Evolutionary conservation across 2,113 vertebrate genomes (phyloP).

Genomic region (Eudyptes chrysolophus): DNA sequence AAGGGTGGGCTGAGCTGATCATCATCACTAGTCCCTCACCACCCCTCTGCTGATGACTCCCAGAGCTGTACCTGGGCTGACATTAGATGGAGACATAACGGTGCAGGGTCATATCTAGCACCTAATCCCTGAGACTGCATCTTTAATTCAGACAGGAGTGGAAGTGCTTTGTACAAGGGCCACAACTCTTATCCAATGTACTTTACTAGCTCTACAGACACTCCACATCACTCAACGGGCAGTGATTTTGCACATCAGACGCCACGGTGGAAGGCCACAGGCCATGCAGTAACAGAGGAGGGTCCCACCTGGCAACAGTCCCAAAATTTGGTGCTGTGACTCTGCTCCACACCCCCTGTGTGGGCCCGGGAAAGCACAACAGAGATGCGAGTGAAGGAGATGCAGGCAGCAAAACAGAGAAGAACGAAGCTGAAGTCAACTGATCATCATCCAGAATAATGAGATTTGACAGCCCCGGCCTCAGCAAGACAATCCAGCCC

Average conservation of each 20-base stretch:
- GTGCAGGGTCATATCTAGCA: rapidly evolving
- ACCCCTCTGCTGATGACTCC: not conserved
- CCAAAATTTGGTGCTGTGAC: not conserved
- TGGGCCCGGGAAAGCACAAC: not conserved
- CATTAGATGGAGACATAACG: rapidly evolving
- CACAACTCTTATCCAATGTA: rapidly evolving
- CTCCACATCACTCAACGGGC: not conserved
- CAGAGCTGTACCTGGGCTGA: not conserved
- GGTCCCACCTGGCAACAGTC: not conserved
- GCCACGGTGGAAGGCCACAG: not conserved
- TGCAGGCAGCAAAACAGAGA: not conserved
- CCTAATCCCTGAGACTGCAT: not conserved
- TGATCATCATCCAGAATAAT: not conserved
- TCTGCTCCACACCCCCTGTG: not conserved
- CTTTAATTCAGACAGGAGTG: not conserved
- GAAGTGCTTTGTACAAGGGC: not conserved
- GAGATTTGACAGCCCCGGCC: not conserved
- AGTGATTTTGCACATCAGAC: not conserved
- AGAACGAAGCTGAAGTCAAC: not conserved
- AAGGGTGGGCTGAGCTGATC: not conserved
- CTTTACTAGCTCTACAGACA: not conserved
- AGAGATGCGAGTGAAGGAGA: not conserved
- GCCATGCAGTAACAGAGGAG: not conserved
- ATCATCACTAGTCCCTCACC: not conserved
- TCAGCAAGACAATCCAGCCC: not conserved